These are phyloP conservation scores for Bufo bufo DNA, from an alignment of 2,113 vertebrate genomes.

Conservation along the genomic window DNA sequence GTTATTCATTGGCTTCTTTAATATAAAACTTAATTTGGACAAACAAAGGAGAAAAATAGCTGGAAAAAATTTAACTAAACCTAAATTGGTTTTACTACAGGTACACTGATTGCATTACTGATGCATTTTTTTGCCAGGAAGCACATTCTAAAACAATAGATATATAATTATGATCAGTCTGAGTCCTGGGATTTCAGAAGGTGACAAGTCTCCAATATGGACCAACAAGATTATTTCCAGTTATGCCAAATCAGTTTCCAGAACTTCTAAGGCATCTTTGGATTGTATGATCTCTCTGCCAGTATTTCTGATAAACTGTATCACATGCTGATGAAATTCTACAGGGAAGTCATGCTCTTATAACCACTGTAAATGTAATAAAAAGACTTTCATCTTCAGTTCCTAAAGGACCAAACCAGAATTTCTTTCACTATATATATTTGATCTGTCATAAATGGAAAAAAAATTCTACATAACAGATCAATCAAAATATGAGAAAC, in stretches of 20 bases:
- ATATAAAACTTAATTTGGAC: not conserved
- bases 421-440: not conserved
- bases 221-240: constrained; percentile 27
- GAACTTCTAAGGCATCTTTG: constrained; percentile 29
- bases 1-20: not conserved
- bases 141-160: not conserved
- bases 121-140: not conserved
- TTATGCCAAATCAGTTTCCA: not conserved
- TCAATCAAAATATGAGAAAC: not conserved
- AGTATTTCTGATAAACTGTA: constrained; percentile 27
- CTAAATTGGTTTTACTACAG: not conserved
- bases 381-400: not conserved
- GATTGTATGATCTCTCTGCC: constrained; percentile 36
- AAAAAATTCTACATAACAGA: too few relatives aligned
- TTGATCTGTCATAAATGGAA: not conserved
- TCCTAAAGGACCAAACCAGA: not conserved
- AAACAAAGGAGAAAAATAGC: not conserved
- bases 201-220: constrained; percentile 37
- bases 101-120: not conserved
- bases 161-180: not conserved
- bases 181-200: not conserved
- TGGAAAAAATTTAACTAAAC: not conserved
- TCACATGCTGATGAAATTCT: constrained; percentile 29
- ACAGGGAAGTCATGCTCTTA: not conserved
- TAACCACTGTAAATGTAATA: not conserved